phyloP scores from a whole-genome alignment of 2,113 vertebrate species.

The Callipepla californica region DNA sequence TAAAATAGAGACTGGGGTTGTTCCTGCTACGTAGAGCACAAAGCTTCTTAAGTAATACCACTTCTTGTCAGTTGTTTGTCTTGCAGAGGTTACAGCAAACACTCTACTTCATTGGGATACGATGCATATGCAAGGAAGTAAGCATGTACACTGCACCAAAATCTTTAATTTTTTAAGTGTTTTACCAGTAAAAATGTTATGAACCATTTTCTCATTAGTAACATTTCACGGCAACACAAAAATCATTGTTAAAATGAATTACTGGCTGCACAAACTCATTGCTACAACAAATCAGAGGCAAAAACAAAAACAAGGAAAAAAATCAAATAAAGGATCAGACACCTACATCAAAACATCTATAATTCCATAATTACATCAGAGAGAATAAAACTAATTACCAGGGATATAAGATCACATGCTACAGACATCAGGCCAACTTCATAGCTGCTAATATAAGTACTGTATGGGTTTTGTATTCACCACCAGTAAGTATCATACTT shows the following conservation, averaged over 20 bases:
- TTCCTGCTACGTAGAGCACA: neutral
- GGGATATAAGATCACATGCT: neutral
- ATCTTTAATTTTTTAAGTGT: neutral
- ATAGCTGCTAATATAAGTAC: neutral
- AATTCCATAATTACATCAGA: neutral
- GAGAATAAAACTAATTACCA: neutral
- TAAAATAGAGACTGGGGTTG: neutral
- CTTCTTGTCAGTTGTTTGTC: neutral
- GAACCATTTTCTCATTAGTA: neutral
- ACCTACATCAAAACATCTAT: neutral
- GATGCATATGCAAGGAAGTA: neutral
- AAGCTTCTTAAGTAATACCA: neutral
- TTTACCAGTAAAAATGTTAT: neutral
- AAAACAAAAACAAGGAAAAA: neutral
- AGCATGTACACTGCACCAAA: neutral
- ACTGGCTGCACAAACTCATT: neutral
- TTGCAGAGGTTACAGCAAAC: slow-evolving; percentile 1
- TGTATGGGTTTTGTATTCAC: neutral
- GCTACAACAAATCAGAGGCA: neutral
- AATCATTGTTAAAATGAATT: neutral
- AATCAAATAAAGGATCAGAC: slow-evolving; percentile 9
- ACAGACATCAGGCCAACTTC: neutral
- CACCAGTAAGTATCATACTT: neutral
- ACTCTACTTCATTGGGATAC: neutral
- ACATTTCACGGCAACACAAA: neutral